These are phyloP conservation scores for Acrossocheilus wenchowensis DNA, from an alignment of 2,797 vertebrate species.

Conservation along the genomic window DNA sequence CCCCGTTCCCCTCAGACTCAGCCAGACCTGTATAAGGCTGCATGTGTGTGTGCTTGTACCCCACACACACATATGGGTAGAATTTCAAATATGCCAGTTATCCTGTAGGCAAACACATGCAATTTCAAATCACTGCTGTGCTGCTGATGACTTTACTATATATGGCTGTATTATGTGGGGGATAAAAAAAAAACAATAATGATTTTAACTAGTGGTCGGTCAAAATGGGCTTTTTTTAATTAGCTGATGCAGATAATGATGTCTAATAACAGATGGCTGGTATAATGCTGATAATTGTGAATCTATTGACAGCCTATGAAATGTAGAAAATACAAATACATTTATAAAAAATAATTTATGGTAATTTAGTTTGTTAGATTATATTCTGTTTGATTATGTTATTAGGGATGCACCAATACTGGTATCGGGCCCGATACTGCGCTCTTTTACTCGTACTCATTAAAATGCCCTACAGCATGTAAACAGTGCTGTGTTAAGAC, in stretches of 20 bases:
- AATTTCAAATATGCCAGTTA: slow-evolving; percentile 48
- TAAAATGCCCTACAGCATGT: neutral
- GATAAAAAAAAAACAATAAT: neutral
- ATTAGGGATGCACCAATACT: neutral
- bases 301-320: neutral
- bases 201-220: neutral
- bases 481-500: too few species aligned
- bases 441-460: neutral
- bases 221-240: neutral
- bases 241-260: neutral
- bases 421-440: neutral
- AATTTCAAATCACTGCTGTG: slow-evolving; percentile 41
- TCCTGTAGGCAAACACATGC: slow-evolving; percentile 43
- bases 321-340: neutral
- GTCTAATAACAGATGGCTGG: neutral
- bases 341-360: neutral
- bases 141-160: slow-evolving; percentile 13
- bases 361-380: neutral
- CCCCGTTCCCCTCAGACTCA: slow-evolving; percentile 48
- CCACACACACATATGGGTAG: slow-evolving; percentile 39
- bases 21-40: slow-evolving; percentile 38
- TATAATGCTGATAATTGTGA: neutral
- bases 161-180: neutral
- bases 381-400: neutral
- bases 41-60: slow-evolving; percentile 27